These are phyloP conservation scores for Galerucella nymphaeae DNA, from an alignment of 2,888 invertebrate genomes.

Conservation along the genomic window DNA sequence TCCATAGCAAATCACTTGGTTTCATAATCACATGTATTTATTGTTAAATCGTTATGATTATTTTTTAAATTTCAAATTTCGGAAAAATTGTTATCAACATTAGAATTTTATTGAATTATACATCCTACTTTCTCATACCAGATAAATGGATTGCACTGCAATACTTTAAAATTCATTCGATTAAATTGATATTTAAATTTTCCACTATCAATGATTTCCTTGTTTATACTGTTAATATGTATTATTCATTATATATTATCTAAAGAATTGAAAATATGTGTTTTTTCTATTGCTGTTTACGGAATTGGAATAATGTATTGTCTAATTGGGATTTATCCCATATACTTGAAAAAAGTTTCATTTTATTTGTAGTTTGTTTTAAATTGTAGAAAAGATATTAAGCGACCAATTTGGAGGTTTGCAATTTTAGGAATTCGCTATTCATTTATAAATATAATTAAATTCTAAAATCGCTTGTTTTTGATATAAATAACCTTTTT, in stretches of 20 bases:
- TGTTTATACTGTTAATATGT: not conserved
- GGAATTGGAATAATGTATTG: not conserved
- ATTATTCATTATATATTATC: not conserved
- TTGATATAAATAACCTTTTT: slow-evolving; percentile 15
- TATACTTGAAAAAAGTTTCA: not conserved
- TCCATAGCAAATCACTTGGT: no score
- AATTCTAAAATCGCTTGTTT: slow-evolving; percentile 31
- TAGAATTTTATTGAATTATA: no score
- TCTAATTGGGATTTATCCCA: not conserved
- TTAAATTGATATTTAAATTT: not conserved
- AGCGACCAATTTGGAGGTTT: slow-evolving; percentile 6
- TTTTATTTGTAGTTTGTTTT: not conserved
- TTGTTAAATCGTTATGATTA: no score
- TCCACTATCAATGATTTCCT: not conserved
- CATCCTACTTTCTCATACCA: no score
- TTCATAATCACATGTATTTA: no score
- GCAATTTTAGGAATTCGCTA: slow-evolving; percentile 18
- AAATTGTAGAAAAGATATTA: slow-evolving; percentile 10
- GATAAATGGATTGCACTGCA: no score
- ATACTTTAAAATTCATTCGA: no score
- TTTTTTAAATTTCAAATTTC: no score
- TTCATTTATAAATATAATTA: slow-evolving; percentile 16
- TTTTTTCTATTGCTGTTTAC: not conserved
- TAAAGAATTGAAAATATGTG: not conserved
- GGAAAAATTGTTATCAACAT: no score